Base-by-base conservation (phyloP, 2,113 vertebrate genomes). In the Mirza zaza region DNA sequence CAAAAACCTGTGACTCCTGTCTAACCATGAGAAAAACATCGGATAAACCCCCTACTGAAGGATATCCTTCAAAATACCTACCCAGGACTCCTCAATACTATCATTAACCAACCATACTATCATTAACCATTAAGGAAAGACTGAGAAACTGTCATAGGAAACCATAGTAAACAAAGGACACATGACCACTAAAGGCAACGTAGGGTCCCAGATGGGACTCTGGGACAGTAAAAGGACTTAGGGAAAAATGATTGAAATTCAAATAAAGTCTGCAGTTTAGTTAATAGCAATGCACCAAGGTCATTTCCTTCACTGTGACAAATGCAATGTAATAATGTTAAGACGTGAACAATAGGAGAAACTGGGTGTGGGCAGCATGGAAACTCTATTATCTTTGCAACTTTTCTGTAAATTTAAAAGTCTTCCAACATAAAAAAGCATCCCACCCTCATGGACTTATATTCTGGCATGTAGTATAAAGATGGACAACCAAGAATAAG, bases 311-410 rank as follows among this genome's bases (percentile, higher is more conserved):
- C 6, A 29, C 17, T 50, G 76, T 86, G 25, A 32, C 13, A 59
- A 84, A 70, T 6, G 6, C 6, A 12, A 2, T 15, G 2, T 0
- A 11, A 27, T 32, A 2, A 34, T 9, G 12, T 4, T 4, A 36
- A 36, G n/a, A 80, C 3, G 20, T 5, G 21, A 91, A 59, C 29
- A 32, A 14, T 0, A 2, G 48, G 63, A 34, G 67, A 84, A 32
- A 17, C 48, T 3, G 4, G 5, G 25, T 13, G 8, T 70, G 52
- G 10, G 27, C 5, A 36, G 3, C 7, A 5, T 12, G 57, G 65
- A 27, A 36, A 48, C 14, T 25, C 14, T 65, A 2, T 14, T 21
- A 27, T 55, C 27, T 84, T n/a, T 27, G 36, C 2, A n/a, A 79
- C 21, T 87, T 8, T 8, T 21, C 70, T 80, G 32, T 50, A 59